Percentiles rank a stretch among this genome's conserved stretches.
These are phyloP conservation scores for Dipodomys merriami DNA, from an alignment of 2,113 vertebrate genomes.

Conservation along the genomic window DNA sequence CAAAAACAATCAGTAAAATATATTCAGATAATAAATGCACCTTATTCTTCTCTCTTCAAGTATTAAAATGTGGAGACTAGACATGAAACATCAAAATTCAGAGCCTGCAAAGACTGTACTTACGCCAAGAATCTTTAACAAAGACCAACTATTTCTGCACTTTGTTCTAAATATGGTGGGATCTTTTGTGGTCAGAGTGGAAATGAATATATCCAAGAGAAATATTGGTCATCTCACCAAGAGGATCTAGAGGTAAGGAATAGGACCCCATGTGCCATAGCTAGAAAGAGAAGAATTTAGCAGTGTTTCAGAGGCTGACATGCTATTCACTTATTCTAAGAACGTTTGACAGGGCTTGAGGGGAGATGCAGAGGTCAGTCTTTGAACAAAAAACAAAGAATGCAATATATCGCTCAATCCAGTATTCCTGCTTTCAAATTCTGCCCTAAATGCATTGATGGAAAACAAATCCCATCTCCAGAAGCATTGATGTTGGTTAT, in stretches of 20 bases:
- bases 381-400: not conserved
- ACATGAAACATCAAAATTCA: not conserved
- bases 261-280: conserved; percentile 27
- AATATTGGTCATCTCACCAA: conserved; percentile 22
- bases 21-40: not conserved
- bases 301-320: not conserved
- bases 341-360: not conserved
- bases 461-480: conserved; percentile 23
- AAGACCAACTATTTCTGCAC: not conserved
- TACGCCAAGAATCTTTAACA: not conserved
- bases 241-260: conserved; percentile 64
- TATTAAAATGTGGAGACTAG: not conserved
- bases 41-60: not conserved
- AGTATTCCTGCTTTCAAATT: conserved; percentile 3
- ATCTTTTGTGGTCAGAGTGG: conserved; percentile 66
- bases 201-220: conserved; percentile 61
- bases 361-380: not conserved
- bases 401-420: not conserved
- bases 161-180: conserved; percentile 18
- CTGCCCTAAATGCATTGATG: conserved; percentile 48
- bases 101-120: not conserved
- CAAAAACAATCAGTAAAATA: conserved; percentile 27
- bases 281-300: conserved; percentile 51
- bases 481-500: not conserved
- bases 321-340: not conserved